Evolutionary conservation across 2,888 invertebrate genomes (phyloP), one percentile per base, ranked within the genome.

Genomic region (Eubasilissa splendida): DNA sequence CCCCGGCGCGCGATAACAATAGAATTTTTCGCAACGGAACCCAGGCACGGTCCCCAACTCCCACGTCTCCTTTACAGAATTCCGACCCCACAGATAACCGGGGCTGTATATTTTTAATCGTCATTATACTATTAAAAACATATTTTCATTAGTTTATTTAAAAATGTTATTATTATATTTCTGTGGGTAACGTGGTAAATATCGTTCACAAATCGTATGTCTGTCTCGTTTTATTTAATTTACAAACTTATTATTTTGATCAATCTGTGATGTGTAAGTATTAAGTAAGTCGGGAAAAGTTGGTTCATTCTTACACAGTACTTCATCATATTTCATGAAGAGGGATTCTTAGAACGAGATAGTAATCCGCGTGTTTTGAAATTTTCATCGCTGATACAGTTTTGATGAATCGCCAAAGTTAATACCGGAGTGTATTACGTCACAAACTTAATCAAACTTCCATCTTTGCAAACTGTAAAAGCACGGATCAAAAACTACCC

Each of bases 11-110:
- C 53, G 53, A 76, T 76, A 53, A 76, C 63, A 76, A 76, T 63
- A 33, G 63, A 76, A 52, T 63, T 75, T 68, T 75, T 76, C 76
- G 12, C 65, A 31, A 65, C 33, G 65, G 76, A 31, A 76, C 63
- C 31, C 63, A 42, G 53, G 11, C 11, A 22, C 22, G 1, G 22
- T 22, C 14, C 59, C 33, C 9, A 22, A 58, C 63, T 9, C 31
- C 71, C 31, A n/a, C 11, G 53, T 33, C 60, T 63, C 50, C 53
- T 76, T 63, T 60, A 9, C 76, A 65, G 76, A 76, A 63, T 54
- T 76, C 76, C 76, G 60, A 22, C 63, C 31, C 22, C 31, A n/a
- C 68, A 50, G 68, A 52, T 52, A 68, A 14, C 42, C 63, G 33
- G 42, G 31, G 63, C 42, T 63, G 63, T 33, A 63, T 31, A 63